Conservation (phyloP, 2,888 invertebrate species). For the Sarcophaga variegata region DNA sequence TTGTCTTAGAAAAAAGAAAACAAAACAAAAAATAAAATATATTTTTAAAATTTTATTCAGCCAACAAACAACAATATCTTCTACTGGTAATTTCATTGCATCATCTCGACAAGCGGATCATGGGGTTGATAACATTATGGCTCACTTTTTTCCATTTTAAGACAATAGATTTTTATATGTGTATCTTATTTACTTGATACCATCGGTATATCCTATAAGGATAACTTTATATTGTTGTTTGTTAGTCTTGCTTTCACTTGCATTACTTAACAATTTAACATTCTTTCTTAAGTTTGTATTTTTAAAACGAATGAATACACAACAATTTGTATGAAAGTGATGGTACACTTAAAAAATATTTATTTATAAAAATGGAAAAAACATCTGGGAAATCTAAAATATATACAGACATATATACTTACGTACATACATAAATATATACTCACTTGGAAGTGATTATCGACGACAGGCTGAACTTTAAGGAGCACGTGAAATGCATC, state of each 20-base stretch:
- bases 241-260: constrained; percentile 54
- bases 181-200: constrained; percentile 22
- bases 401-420: too few relatives aligned
- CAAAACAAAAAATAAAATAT: constrained; percentile 39
- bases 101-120: constrained; percentile 66
- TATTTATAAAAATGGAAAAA: too few relatives aligned
- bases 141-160: constrained; percentile 52
- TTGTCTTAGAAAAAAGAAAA: neutral
- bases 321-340: constrained; percentile 59
- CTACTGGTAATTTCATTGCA: constrained; percentile 32
- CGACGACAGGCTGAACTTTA: too few relatives aligned
- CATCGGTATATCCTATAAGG: constrained; percentile 33
- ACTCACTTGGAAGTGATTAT: too few relatives aligned
- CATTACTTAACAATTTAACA: constrained; percentile 49
- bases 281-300: neutral
- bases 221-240: constrained; percentile 57
- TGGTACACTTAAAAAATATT: neutral
- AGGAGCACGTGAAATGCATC: too few relatives aligned
- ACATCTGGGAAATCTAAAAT: too few relatives aligned
- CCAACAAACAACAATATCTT: constrained; percentile 2
- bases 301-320: too few relatives aligned
- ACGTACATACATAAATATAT: too few relatives aligned
- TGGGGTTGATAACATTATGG: constrained; percentile 79
- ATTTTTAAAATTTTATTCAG: neutral
- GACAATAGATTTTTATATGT: constrained; percentile 60